A percentile compares a stretch with the other conserved stretches of the same genome.
Conservation (phyloP, 1,140 invertebrate species). For the Apolygus lucorum region DNA sequence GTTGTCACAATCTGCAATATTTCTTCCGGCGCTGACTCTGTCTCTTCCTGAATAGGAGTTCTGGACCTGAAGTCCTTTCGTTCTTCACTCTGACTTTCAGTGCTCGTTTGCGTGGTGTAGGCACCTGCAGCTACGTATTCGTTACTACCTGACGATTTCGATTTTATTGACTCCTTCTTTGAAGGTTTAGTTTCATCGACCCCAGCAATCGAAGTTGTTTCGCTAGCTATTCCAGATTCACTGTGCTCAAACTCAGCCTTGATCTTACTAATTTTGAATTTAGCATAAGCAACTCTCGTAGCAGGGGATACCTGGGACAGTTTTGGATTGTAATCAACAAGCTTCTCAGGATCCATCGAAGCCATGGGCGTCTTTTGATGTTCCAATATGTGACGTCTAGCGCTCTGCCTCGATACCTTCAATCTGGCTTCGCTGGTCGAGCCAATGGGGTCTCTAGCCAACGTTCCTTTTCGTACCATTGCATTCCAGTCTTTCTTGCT, state of each 20-base stretch:
- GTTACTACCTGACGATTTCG: slow-evolving; percentile 3
- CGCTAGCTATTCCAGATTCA: slow-evolving; percentile 17
- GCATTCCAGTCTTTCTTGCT: slow-evolving; percentile 79
- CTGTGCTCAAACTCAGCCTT: slow-evolving; percentile 44
- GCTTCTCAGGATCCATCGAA: slow-evolving; percentile 55
- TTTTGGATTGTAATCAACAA: slow-evolving; percentile 72
- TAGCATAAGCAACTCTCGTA: slow-evolving; percentile 71
- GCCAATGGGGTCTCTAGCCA: slow-evolving; percentile 64
- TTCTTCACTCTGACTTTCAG: slow-evolving; percentile 26
- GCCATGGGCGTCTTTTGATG: slow-evolving; percentile 48
- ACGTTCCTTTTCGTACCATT: slow-evolving; percentile 59
- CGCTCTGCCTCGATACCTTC: slow-evolving; percentile 55
- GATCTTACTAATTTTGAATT: slow-evolving; percentile 67
- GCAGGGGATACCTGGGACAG: slow-evolving; percentile 59
- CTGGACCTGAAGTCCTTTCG: slow-evolving; percentile 40
- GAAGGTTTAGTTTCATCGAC: slow-evolving; percentile 2
- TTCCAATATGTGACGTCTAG: slow-evolving; percentile 52
- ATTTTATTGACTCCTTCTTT: slow-evolving; percentile 25
- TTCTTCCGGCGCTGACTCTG: slow-evolving; percentile 35
- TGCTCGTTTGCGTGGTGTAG: slow-evolving; percentile 30
- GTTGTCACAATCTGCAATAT: slow-evolving; percentile 31
- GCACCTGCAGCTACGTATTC: slow-evolving; percentile 37
- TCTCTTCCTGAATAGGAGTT: slow-evolving; percentile 44
- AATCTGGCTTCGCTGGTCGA: slow-evolving; percentile 54
- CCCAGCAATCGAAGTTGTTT: slow-evolving; percentile 18